Conservation (phyloP, 2,888 invertebrate genomes). For the Chirona hameri region DNA sequence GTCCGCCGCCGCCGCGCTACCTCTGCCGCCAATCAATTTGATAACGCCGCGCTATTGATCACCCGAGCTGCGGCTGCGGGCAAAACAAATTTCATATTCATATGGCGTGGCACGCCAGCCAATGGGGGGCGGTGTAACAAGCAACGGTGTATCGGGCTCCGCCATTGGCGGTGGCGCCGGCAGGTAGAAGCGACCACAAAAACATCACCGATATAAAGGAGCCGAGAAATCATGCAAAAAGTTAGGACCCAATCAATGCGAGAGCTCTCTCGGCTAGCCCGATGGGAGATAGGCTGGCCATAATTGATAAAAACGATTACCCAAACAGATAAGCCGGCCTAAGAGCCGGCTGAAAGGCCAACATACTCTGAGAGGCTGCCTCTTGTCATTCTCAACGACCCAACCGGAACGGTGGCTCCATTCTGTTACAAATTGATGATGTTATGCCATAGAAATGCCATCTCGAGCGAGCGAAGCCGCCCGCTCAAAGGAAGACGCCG, state of each 20-base stretch:
- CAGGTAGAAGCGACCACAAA: neutral
- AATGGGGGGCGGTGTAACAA: neutral
- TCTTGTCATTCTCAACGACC: neutral
- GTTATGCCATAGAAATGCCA: constrained; percentile 11
- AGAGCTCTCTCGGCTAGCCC: neutral
- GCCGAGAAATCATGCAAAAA: constrained; percentile 27
- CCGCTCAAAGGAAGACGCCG: neutral
- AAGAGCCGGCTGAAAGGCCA: neutral
- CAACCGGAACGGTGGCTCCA: neutral
- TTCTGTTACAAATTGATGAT: constrained; percentile 12
- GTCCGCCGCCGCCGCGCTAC: neutral
- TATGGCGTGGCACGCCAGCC: neutral
- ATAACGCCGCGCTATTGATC: neutral
- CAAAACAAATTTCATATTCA: constrained; percentile 24
- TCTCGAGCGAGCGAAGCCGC: neutral
- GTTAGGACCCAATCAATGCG: constrained; percentile 1
- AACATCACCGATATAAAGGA: neutral
- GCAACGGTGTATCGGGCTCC: neutral
- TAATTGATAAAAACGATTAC: constrained; percentile 27
- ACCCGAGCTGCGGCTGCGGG: neutral
- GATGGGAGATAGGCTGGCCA: neutral
- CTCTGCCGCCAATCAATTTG: neutral
- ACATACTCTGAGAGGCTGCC: neutral
- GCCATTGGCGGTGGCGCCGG: neutral
- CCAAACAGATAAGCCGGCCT: constrained; percentile 23